Base-by-base conservation (phyloP, 1,140 invertebrate species). In the Idris sp. region DNA sequence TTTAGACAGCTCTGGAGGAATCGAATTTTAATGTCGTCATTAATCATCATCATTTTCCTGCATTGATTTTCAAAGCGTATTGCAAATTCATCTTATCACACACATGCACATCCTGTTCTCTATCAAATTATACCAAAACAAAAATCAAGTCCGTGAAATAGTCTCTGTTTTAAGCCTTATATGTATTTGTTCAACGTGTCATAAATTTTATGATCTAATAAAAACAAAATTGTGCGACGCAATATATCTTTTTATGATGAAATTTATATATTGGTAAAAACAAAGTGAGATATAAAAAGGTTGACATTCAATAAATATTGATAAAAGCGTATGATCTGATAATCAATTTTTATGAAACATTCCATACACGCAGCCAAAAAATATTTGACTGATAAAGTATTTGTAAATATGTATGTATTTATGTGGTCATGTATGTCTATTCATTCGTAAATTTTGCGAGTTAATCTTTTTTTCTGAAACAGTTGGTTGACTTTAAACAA, bases 131-230 rank as follows among this genome's bases (percentile, higher is more conserved):
- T 4, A n/a, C 6, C 3, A 10, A 41, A 14, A 54, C 61, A 41
- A 56, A 53, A 56, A 56, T 67, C 26, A 49, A 48, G 41, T 8
- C 35, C 15, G 11, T 38, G 15, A 54, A 65, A 54, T 51, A 65
- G 25, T 61, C 43, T 22, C n/a, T 18, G 16, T 61, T 61, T 10
- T 7, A 56, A 25, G 38, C 22, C 19, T 53, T 53, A 44, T 4
- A 10, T 33, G 11, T n/a, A 6, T 30, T 64, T 26, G 25, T 48
- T 48, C 46, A 46, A 67, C 33, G 35, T 30, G 14, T 48, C 41
- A 56, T 58, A 68, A 49, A 10, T 68, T 68, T 68, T 68, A 68
- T 44, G 51, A 68, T 56, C 33, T 53, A 68, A 68, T 56, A 68
- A 58, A 68, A 56, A 43, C 25, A 33, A 33, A 41, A 48, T 53